Conservation (phyloP, 2,113 vertebrate species). For the Sakesphorus luctuosus region DNA sequence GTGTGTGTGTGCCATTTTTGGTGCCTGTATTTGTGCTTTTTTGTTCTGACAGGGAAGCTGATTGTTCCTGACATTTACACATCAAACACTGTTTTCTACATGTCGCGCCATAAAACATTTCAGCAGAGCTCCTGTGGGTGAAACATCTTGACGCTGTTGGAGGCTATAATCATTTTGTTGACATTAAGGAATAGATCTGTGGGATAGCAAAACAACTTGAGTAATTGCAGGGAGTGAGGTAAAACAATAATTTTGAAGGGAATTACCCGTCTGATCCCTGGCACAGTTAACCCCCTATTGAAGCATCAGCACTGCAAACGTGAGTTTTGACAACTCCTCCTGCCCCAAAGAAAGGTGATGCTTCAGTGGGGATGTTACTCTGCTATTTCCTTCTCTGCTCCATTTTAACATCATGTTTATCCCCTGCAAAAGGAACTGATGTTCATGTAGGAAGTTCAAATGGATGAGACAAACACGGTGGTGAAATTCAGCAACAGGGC, state of each 20-base stretch:
- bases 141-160: conserved; percentile 35
- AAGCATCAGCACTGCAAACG: not conserved
- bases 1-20: not conserved
- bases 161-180: conserved; percentile 61
- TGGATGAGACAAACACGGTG: not conserved
- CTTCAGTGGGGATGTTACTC: not conserved
- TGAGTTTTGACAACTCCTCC: not conserved
- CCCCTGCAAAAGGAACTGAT: not conserved
- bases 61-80: conserved; percentile 46
- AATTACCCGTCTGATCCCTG: not conserved
- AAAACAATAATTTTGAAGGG: conserved; percentile 63
- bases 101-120: not conserved
- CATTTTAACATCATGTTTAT: not conserved
- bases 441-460: not conserved
- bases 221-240: conserved; percentile 30
- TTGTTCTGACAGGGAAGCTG: not conserved
- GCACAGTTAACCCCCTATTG: not conserved
- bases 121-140: conserved; percentile 9
- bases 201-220: conserved; percentile 32
- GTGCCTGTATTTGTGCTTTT: not conserved
- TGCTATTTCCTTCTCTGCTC: not conserved
- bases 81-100: conserved; percentile 36
- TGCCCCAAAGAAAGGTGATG: not conserved
- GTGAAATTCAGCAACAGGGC: not conserved
- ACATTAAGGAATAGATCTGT: conserved; percentile 48